Evolutionary conservation across 1,140 invertebrate species (phyloP), one percentile per base, ranked within the genome.

Genomic region (Acromyrmex charruanus): DNA sequence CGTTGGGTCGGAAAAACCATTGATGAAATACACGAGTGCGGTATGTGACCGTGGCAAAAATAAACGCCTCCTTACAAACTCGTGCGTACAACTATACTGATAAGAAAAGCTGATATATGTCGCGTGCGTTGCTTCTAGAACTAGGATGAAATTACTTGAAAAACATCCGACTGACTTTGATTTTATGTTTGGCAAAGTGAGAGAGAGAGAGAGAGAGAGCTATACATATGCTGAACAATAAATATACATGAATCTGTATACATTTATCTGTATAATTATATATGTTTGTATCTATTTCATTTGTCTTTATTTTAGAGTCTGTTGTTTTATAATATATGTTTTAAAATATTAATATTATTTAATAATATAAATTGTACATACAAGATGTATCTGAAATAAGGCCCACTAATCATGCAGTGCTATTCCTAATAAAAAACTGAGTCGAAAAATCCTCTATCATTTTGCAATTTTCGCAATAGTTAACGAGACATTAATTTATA

Each of bases 1-100:
- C 59, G 25, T n/a, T 14, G n/a, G 39, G 74, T 28, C 61, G 92
- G 92, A 92, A 93, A 93, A 93, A 94, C 90, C 65, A 55, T 82
- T 77, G 68, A 39, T 53, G 88, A 88, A 90, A 91, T 89, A 90
- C 90, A 90, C 77, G 87, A 87, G 71, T 49, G 35, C 69, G 92
- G 92, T 90, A 94, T 93, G 92, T 86, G 77, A 71, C 12, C 66
- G n/a, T 71, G 39, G 7, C 72, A 58, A 51, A 25, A 31, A 63
- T 16, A 44, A 63, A 75, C 59, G 68, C 14, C 66, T 39, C 28
- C 85, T 85, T 68, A 85, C 61, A 71, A 59, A 66, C 71, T 49
- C 74, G 9, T 14, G 1, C 18, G n/a, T 28, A 10, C 59, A 51
- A 49, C 25, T 71, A 14, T 44, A 14, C 59, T 31, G n/a, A 53